Percentiles rank a stretch among this genome's conserved stretches.
Evolutionary conservation across 2,888 invertebrate species (phyloP).

Genomic region (Zhuqinia jingwanae): DNA sequence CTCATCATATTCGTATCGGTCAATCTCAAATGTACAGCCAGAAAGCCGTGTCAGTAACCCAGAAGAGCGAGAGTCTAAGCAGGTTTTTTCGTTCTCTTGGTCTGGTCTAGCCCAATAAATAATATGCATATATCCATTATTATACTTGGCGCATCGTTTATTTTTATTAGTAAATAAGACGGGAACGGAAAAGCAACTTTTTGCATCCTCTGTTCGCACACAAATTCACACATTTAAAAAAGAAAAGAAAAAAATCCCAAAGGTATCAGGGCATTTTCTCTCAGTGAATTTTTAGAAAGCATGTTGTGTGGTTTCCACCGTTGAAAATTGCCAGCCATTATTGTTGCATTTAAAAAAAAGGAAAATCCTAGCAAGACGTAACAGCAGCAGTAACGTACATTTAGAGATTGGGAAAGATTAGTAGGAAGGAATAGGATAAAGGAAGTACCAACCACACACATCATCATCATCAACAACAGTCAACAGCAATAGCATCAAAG

Average conservation of each 20-base stretch:
- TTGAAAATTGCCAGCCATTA: no score
- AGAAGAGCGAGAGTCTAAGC: conserved; percentile 40
- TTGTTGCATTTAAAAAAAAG: background rate
- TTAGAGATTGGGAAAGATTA: conserved; percentile 19
- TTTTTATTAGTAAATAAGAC: conserved; percentile 42
- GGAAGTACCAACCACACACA: background rate
- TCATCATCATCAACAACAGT: background rate
- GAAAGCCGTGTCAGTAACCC: conserved; percentile 58
- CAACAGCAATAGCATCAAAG: conserved; percentile 57
- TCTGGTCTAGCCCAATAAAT: background rate
- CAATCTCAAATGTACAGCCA: background rate
- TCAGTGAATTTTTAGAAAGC: background rate
- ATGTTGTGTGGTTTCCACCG: no score
- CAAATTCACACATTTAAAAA: background rate
- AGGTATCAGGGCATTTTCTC: background rate
- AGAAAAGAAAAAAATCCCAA: background rate
- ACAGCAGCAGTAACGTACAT: background rate
- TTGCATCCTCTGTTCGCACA: conserved; percentile 6
- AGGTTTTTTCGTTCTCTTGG: conserved; percentile 18
- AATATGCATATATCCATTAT: no score
- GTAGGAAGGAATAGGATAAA: background rate
- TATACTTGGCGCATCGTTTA: no score
- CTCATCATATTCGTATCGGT: background rate
- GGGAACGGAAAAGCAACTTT: background rate
- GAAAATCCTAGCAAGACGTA: background rate